Conservation (phyloP, 2,797 vertebrate genomes). For the Centroberyx gerrardi region DNA sequence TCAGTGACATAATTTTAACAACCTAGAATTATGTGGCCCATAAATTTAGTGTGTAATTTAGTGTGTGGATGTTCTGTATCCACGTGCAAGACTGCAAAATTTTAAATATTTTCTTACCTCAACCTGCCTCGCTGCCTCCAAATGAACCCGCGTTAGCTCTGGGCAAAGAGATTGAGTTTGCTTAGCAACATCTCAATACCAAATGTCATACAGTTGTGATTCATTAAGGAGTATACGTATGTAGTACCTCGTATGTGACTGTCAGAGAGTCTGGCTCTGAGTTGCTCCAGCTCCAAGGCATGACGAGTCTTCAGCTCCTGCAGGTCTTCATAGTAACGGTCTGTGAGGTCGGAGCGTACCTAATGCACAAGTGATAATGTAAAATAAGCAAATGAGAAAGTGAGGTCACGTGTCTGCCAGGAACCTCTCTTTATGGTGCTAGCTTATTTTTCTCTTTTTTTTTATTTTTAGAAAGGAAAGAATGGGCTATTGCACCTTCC, state of each 20-base stretch:
- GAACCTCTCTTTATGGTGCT: background rate
- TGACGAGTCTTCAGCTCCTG: slow-evolving; percentile 87
- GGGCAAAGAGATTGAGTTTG: background rate
- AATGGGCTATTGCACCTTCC: background rate
- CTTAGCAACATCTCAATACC: background rate
- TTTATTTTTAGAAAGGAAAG: background rate
- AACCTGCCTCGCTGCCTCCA: slow-evolving; percentile 82
- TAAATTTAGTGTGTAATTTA: background rate
- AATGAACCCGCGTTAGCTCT: slow-evolving; percentile 85
- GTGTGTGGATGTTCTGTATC: background rate
- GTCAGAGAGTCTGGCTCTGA: slow-evolving; percentile 87
- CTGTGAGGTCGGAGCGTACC: slow-evolving; percentile 84
- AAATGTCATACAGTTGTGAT: background rate
- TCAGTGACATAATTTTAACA: background rate
- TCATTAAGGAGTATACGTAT: background rate
- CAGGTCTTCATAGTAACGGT: slow-evolving; percentile 85
- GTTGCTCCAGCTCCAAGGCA: slow-evolving; percentile 87
- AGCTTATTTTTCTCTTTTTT: background rate
- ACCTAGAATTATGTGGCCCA: too few relatives aligned
- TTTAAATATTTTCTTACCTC: slow-evolving; percentile 70
- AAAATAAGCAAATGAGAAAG: background rate
- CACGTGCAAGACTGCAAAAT: background rate
- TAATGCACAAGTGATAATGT: slow-evolving; percentile 38
- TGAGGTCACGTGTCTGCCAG: background rate
- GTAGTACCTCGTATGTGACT: slow-evolving; percentile 87